phyloP scores from a whole-genome alignment of 92 coral and sea anemone species.

The Porites evermanni region DNA sequence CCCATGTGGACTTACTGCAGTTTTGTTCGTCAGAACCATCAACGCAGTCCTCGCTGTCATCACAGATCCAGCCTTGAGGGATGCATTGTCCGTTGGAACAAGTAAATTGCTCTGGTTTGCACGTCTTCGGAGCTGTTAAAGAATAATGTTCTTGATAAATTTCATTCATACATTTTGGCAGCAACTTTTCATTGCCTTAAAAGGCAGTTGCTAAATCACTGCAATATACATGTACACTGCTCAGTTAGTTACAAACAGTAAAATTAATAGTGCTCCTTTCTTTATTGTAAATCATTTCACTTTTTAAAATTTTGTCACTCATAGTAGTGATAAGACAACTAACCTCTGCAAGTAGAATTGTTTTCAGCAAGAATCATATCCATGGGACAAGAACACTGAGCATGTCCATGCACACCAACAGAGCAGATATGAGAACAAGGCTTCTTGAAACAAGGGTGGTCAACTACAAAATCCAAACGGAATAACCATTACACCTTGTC shows the following conservation, averaged over 20 bases:
- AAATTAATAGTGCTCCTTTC: too few relatives aligned
- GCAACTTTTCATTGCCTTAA: too few relatives aligned
- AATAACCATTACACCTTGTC: not conserved
- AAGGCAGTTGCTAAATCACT: too few relatives aligned
- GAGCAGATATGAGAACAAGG: conserved; percentile 83
- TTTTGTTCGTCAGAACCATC: conserved; percentile 64
- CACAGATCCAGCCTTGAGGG: conserved; percentile 58
- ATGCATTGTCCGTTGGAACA: conserved; percentile 20
- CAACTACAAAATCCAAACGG: conserved; percentile 41
- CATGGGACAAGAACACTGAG: conserved; percentile 87
- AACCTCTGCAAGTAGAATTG: conserved; percentile 82
- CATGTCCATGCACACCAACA: conserved; percentile 48
- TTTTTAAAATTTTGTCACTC: too few relatives aligned
- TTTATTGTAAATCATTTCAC: too few relatives aligned
- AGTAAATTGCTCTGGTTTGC: too few relatives aligned
- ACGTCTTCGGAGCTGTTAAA: too few relatives aligned
- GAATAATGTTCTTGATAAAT: too few relatives aligned
- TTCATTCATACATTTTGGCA: too few relatives aligned
- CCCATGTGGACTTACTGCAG: conserved; percentile 56
- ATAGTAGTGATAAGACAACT: not conserved
- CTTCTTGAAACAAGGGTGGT: conserved; percentile 79
- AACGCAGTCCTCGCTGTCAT: conserved; percentile 46
- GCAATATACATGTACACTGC: too few relatives aligned
- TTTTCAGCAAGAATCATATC: conserved; percentile 59
- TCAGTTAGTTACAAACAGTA: too few relatives aligned